Base-by-base conservation (phyloP, 2,797 vertebrate species). In the Microctenopoma stevenorrisi region DNA sequence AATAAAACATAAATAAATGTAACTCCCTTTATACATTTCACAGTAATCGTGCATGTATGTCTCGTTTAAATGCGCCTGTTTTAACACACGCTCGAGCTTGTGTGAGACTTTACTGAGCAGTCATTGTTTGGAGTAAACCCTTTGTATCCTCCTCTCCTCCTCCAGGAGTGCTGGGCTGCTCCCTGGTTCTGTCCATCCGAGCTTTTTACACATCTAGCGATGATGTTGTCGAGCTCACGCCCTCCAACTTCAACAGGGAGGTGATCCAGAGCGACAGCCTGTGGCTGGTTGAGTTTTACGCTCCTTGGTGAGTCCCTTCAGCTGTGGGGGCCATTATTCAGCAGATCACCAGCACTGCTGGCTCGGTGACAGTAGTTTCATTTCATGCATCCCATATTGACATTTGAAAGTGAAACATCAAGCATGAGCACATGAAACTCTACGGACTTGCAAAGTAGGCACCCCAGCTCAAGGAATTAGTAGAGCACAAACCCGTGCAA, bases 231-330 rank as follows among this genome's bases (percentile, higher is more conserved):
- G 96, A 97, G 68, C 94, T 99, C 51, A 98, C 87, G 3, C 89
- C 96, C 5, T 93, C 95, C 54, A 99, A 98, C 90, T 99, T 99
- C 91, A 95, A 99, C 92, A 92, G 64, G 54, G 97, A 99, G 89
- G 98, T 99, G 76, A 88, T 98, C 83, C 96, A 99, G 73, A 98
- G 98, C 2, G 94, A 98, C 57, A 94, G 91, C 61, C 86, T 99
- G 76, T 99, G 98, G 98, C 95, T 99, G 0, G 83, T 99, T n/a
- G 96, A 99, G 91, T 99, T 99, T 87, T 99, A 96, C 14, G 98
- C 97, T 75, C 97, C 97, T 16, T 99, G 98, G 98, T 99, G 94
- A 95, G 97, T 95, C 28, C 47, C 13, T 28, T 2, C 9, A 44
- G 52, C 60, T 66, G 25, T 14, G 14, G 15, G 14, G 43, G 37